phyloP scores from a whole-genome alignment of 2,888 invertebrate genomes.

The Nebria salina region DNA sequence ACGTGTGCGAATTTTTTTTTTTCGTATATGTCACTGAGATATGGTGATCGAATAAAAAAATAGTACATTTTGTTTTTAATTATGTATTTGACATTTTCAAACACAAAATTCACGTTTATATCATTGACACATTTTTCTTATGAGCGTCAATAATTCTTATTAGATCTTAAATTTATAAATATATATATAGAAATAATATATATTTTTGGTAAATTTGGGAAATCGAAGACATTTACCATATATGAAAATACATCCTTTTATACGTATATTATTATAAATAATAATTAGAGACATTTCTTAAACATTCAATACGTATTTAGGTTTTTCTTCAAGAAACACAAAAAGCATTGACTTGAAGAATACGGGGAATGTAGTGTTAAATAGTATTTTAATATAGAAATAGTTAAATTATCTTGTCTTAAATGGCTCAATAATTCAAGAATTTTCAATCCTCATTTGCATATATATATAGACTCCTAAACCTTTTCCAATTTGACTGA shows the following conservation, averaged over 20 bases:
- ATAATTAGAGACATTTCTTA: neutral
- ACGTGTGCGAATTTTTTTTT: neutral
- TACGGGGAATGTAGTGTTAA: neutral
- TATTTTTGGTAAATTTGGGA: constrained; percentile 21
- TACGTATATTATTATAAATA: neutral
- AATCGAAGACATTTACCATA: constrained; percentile 13
- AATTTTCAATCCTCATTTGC: too few relatives aligned
- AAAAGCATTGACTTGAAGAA: neutral
- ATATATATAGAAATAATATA: constrained; percentile 4
- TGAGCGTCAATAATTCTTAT: constrained; percentile 23
- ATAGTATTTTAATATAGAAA: neutral
- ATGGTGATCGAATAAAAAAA: neutral
- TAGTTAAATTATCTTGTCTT: neutral
- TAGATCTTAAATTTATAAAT: neutral
- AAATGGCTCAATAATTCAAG: neutral
- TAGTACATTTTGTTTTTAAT: constrained; percentile 21
- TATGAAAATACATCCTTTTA: neutral
- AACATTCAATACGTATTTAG: neutral
- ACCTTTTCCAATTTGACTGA: too few relatives aligned
- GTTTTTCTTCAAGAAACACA: neutral
- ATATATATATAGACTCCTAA: too few relatives aligned
- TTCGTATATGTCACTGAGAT: neutral
- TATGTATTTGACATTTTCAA: constrained; percentile 42
- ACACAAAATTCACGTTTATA: constrained; percentile 29
- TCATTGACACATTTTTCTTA: constrained; percentile 29